A percentile compares a stretch with the other conserved stretches of the same genome.
Evolutionary conservation across 2,797 vertebrate species (phyloP).

Genomic region (Anniella stebbinsi): DNA sequence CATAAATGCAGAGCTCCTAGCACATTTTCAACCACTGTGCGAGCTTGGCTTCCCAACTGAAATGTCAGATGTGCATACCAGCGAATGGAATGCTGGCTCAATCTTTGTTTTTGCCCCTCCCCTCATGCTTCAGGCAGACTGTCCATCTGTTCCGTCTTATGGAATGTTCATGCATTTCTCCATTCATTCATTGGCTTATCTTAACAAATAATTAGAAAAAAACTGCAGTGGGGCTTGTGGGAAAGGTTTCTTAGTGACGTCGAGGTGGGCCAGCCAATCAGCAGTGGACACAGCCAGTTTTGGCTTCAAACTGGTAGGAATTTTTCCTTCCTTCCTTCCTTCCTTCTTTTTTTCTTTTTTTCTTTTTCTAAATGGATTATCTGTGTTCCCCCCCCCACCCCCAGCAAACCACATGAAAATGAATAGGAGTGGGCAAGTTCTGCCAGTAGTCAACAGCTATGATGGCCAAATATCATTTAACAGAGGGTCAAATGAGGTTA

Average conservation of each 20-base stretch:
- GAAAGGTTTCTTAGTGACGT: neutral
- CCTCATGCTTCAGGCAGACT: neutral
- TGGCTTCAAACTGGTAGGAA: neutral
- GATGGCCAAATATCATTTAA: neutral
- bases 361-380: neutral
- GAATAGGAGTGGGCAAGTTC: neutral
- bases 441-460: neutral
- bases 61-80: slow-evolving; percentile 25
- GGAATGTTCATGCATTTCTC: neutral
- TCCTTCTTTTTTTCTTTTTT: too few relatives aligned
- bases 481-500: neutral
- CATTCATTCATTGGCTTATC: neutral
- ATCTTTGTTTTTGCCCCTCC: neutral
- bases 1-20: neutral
- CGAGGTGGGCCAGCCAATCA: neutral
- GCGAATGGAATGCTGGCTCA: slow-evolving; percentile 8
- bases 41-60: neutral
- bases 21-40: neutral
- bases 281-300: neutral
- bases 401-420: neutral
- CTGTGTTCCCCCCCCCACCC: too few relatives aligned
- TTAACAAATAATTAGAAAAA: too few relatives aligned
- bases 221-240: neutral
- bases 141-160: neutral
- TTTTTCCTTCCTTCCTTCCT: neutral